Evolutionary conservation across 1,140 invertebrate genomes (phyloP).

Genomic region (Drosophila azteca): DNA sequence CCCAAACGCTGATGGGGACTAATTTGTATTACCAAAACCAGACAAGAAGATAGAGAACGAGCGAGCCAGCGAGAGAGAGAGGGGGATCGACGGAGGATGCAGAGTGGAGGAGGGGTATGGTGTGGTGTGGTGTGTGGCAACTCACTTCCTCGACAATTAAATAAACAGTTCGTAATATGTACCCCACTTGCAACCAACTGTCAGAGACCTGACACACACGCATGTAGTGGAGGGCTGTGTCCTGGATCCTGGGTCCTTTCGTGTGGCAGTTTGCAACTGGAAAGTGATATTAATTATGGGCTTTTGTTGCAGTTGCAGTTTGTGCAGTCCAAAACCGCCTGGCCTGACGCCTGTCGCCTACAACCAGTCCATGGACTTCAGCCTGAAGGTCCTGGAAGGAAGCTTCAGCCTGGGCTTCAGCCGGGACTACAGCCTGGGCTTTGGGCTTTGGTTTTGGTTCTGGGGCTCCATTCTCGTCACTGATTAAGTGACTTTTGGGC

Average conservation of each 20-base stretch:
- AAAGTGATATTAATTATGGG: slow-evolving; percentile 72
- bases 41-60: background rate
- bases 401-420: no score
- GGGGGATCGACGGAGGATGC: no score
- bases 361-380: background rate
- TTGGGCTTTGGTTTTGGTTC: slow-evolving; percentile 2
- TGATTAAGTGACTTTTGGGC: slow-evolving; percentile 59
- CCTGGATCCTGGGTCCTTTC: background rate
- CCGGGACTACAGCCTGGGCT: background rate
- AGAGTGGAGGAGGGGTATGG: no score
- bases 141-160: slow-evolving; percentile 36
- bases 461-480: slow-evolving; percentile 19
- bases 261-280: slow-evolving; percentile 51
- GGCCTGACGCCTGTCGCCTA: slow-evolving; percentile 16
- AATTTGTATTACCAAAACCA: slow-evolving; percentile 22
- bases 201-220: background rate
- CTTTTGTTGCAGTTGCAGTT: slow-evolving; percentile 50
- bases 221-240: no score
- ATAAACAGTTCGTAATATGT: slow-evolving; percentile 47
- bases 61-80: background rate
- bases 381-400: no score
- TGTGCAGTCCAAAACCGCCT: background rate
- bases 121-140: background rate
- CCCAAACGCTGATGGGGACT: slow-evolving; percentile 12
- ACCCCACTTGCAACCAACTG: background rate